These are phyloP conservation scores for Rhincodon typus DNA, from an alignment of 2,797 vertebrate species.

Conservation along the genomic window DNA sequence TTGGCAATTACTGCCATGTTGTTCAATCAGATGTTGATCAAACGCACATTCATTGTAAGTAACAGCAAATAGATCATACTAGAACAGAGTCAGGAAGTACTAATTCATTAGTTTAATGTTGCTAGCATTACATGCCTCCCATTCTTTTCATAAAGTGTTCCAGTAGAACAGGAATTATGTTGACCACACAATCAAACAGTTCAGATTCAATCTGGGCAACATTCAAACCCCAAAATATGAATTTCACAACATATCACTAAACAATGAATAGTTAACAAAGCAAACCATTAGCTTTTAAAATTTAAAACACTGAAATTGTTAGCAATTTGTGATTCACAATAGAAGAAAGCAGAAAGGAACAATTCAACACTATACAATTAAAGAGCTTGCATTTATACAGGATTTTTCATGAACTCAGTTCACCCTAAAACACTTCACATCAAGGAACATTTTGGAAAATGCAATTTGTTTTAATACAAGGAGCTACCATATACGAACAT, in stretches of 20 bases:
- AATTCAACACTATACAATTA: constrained; percentile 11
- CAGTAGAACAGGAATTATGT: not conserved
- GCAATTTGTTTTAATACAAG: not conserved
- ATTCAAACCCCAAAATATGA: not conserved
- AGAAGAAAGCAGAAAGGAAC: not conserved
- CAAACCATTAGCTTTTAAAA: not conserved
- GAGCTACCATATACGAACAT: not conserved
- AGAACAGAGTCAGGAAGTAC: not conserved
- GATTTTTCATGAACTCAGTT: not conserved
- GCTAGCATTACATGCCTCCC: not conserved
- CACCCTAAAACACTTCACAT: not conserved
- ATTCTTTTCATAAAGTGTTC: not conserved
- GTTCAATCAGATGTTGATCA: not conserved
- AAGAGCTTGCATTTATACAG: not conserved
- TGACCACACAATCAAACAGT: not conserved
- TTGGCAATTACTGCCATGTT: not conserved
- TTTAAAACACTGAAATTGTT: not conserved
- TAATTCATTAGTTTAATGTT: not conserved
- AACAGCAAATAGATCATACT: not conserved
- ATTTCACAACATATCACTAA: not conserved
- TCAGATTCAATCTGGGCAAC: not conserved
- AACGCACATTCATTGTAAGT: not conserved
- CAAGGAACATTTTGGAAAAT: not conserved
- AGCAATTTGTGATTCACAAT: not conserved
- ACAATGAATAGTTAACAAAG: not conserved